These are phyloP conservation scores for Callipepla squamata DNA, from an alignment of 2,113 vertebrate genomes.

Conservation along the genomic window DNA sequence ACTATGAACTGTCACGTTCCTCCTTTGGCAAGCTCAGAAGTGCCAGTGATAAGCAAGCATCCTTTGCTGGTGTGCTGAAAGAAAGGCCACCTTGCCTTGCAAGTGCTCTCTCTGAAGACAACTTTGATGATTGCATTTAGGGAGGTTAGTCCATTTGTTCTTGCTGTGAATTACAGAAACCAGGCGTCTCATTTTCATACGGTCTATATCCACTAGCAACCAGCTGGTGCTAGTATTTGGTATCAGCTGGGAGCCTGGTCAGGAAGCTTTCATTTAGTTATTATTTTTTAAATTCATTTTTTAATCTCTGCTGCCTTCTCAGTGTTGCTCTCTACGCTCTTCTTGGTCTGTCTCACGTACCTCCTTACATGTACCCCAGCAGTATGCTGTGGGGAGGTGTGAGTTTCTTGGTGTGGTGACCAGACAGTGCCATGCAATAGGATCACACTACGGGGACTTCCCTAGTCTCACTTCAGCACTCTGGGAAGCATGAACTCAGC, in stretches of 20 bases:
- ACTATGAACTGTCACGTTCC: rapidly evolving
- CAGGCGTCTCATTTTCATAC: not conserved
- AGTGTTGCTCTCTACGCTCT: not conserved
- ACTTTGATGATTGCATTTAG: not conserved
- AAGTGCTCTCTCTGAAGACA: not conserved
- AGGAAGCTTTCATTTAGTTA: not conserved
- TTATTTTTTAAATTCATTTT: not conserved
- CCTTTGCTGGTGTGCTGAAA: not conserved
- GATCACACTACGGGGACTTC: not conserved
- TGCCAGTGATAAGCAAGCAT: not conserved
- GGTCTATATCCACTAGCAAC: not conserved
- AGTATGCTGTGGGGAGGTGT: rapidly evolving
- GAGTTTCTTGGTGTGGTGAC: not conserved
- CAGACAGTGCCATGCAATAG: not conserved
- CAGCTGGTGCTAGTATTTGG: slow-evolving; percentile 11
- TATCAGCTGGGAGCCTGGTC: slow-evolving; percentile 7
- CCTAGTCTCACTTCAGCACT: not conserved
- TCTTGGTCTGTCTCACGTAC: not conserved
- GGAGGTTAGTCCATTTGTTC: not conserved
- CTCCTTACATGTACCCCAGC: not conserved
- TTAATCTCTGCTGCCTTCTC: not conserved
- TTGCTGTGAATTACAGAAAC: slow-evolving; percentile 47
- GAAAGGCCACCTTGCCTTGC: not conserved
- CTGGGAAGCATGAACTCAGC: not conserved
- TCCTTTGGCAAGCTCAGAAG: not conserved